phyloP scores from a whole-genome alignment of 2,113 vertebrate species.

The Saccopteryx leptura region DNA sequence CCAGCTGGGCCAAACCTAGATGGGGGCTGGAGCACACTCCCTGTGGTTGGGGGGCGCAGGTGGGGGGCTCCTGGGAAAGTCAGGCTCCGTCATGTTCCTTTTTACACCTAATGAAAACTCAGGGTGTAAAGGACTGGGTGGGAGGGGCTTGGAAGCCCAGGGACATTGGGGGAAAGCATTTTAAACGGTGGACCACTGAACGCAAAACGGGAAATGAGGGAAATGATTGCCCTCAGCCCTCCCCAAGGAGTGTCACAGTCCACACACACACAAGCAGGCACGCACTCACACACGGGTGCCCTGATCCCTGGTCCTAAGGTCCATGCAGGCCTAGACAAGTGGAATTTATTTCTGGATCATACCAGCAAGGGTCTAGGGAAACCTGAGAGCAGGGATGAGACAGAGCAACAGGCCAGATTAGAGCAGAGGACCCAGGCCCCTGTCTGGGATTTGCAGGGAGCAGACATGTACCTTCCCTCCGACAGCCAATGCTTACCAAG shows the following conservation, averaged over 20 bases:
- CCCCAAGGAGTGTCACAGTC: background rate
- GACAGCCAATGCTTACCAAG: background rate
- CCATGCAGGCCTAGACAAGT: background rate
- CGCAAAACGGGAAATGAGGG: constrained; percentile 22
- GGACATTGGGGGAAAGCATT: background rate
- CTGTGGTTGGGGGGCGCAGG: background rate
- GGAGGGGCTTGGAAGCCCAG: background rate
- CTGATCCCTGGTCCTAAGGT: background rate
- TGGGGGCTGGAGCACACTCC: background rate
- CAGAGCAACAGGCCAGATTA: background rate
- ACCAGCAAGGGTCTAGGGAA: background rate
- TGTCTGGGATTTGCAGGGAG: background rate
- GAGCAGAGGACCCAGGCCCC: background rate
- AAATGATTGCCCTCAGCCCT: background rate
- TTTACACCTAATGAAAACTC: constrained; percentile 62
- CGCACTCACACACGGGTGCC: background rate
- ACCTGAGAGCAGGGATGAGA: background rate
- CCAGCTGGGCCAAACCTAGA: constrained; percentile 70
- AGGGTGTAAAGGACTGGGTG: background rate
- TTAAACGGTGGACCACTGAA: background rate
- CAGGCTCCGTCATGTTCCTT: background rate
- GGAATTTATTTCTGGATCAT: background rate
- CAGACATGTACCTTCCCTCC: background rate
- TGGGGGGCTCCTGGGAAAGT: background rate
- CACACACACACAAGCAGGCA: no score